Percentiles rank a stretch among this genome's conserved stretches.
Conservation (phyloP, 1,140 invertebrate genomes). For the Heliconius nattereri region DNA sequence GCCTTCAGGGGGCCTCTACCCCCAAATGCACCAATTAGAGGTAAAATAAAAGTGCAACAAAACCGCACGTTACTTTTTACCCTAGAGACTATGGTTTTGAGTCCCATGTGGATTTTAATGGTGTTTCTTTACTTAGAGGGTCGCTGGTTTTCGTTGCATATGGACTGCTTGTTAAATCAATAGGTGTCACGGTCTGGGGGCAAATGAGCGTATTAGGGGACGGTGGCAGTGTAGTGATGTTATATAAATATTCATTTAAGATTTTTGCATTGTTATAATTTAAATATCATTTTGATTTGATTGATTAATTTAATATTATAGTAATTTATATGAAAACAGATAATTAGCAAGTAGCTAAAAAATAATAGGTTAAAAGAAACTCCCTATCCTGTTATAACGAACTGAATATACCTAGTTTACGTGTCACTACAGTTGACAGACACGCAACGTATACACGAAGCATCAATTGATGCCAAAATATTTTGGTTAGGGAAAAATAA, state of each 20-base stretch:
- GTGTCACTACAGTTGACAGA: slow-evolving; percentile 57
- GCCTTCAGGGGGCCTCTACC: slow-evolving; percentile 57
- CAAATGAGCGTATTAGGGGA: slow-evolving; percentile 25
- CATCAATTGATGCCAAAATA: slow-evolving; percentile 42
- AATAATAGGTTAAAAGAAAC: slow-evolving; percentile 40
- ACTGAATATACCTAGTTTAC: slow-evolving; percentile 58
- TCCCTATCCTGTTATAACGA: slow-evolving; percentile 46
- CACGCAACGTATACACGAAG: slow-evolving; percentile 51
- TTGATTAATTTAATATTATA: background rate
- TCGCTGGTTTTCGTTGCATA: slow-evolving; percentile 64
- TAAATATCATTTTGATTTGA: too few relatives aligned
- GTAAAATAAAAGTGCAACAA: slow-evolving; percentile 76
- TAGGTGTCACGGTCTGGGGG: slow-evolving; percentile 43
- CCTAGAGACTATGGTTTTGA: slow-evolving; percentile 44
- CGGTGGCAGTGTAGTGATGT: slow-evolving; percentile 19
- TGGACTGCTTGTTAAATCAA: slow-evolving; percentile 73
- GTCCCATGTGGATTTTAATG: slow-evolving; percentile 75
- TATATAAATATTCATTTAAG: background rate
- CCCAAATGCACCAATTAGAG: slow-evolving; percentile 77
- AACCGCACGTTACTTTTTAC: slow-evolving; percentile 54
- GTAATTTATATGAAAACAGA: background rate
- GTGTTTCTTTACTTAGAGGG: slow-evolving; percentile 75
- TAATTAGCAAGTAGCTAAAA: slow-evolving; percentile 7
- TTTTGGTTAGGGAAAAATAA: slow-evolving; percentile 18
- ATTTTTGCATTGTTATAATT: background rate